phyloP scores from a whole-genome alignment of 2,888 invertebrate genomes.

The Mythimna pallens region DNA sequence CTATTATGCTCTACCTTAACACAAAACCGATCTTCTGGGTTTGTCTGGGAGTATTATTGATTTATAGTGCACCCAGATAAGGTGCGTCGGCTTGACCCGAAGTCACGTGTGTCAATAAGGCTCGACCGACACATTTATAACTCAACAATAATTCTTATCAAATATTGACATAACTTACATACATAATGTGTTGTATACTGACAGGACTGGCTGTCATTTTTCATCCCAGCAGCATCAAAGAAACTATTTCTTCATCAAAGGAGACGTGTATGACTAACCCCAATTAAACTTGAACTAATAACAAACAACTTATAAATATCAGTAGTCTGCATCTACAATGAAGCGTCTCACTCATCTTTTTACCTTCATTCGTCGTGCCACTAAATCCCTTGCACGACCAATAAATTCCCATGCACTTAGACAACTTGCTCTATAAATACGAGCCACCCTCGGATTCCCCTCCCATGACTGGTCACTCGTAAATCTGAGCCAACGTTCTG shows the following conservation, averaged over 20 bases:
- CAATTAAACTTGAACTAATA: constrained; percentile 34
- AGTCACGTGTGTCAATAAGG: constrained; percentile 28
- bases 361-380: constrained; percentile 39
- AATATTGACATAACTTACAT: constrained; percentile 20
- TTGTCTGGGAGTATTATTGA: neutral
- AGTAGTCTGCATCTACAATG: constrained; percentile 28
- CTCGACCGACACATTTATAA: constrained; percentile 9
- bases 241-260: constrained; percentile 16
- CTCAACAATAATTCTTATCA: constrained; percentile 34
- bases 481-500: constrained; percentile 67
- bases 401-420: constrained; percentile 66
- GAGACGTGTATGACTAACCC: constrained; percentile 37
- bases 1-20: neutral
- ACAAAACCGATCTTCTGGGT: neutral
- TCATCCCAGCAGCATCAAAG: constrained; percentile 15
- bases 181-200: neutral
- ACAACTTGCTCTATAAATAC: constrained; percentile 74
- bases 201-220: neutral
- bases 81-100: neutral
- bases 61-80: neutral
- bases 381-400: constrained; percentile 57
- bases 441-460: constrained; percentile 76
- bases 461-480: constrained; percentile 72
- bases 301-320: constrained; percentile 37
- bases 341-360: constrained; percentile 42